Evolutionary conservation across 2,888 invertebrate species (phyloP).

Genomic region (Mesochorus sp.): DNA sequence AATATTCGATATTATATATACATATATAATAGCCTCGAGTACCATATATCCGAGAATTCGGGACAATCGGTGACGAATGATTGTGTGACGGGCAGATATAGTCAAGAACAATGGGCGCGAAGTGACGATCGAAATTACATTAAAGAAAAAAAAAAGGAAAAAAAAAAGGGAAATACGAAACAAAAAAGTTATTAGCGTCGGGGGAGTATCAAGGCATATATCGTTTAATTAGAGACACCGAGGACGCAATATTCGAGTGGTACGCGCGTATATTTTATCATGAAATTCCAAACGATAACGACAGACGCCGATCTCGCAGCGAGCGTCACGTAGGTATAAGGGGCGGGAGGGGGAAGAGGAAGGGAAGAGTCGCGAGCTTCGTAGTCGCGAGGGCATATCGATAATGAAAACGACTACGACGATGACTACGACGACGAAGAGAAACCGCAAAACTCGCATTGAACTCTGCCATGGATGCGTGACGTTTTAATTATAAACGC

Average conservation of each 20-base stretch:
- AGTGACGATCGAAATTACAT: not conserved
- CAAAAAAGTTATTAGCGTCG: conserved; percentile 52
- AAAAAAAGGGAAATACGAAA: not conserved
- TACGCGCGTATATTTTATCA: conserved; percentile 41
- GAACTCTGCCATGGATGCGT: conserved; percentile 60
- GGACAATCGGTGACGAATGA: conserved; percentile 9
- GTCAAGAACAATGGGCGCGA: conserved; percentile 16
- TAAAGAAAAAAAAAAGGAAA: not conserved
- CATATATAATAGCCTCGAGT: conserved; percentile 13
- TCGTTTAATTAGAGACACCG: conserved; percentile 60
- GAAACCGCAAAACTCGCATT: conserved; percentile 59
- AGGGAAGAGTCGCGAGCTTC: conserved; percentile 12
- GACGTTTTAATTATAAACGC: conserved; percentile 63
- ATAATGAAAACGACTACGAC: conserved; percentile 60
- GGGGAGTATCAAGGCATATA: conserved; percentile 56
- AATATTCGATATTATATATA: not conserved
- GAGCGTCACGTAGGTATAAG: not conserved
- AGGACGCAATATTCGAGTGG: conserved; percentile 36
- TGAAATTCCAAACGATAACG: conserved; percentile 52
- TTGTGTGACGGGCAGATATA: conserved; percentile 10
- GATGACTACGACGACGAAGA: conserved; percentile 34
- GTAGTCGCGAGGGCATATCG: conserved; percentile 48
- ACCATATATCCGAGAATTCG: conserved; percentile 12
- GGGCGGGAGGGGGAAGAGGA: not conserved
- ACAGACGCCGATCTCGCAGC: conserved; percentile 33